A percentile compares a stretch with the other conserved stretches of the same genome.
Evolutionary conservation across 2,797 vertebrate genomes (phyloP).

Genomic region (Danionella dracula): DNA sequence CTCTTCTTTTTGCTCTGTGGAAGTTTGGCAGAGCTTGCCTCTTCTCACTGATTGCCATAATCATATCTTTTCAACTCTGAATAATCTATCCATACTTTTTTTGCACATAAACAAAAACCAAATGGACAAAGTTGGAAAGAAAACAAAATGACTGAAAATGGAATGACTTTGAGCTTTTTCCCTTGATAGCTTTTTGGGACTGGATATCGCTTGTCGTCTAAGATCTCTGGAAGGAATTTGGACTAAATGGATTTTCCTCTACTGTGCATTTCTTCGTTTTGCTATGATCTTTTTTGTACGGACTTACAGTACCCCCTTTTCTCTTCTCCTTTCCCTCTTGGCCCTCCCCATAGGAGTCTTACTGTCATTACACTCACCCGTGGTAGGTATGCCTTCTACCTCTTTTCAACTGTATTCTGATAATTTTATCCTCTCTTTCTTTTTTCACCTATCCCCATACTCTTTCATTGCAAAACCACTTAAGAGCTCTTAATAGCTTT

Average conservation of each 20-base stretch:
- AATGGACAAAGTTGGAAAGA: slow-evolving; percentile 23
- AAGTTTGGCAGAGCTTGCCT: slow-evolving; percentile 51
- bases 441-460: background rate
- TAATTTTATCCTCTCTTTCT: background rate
- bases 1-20: slow-evolving; percentile 47
- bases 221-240: slow-evolving; percentile 26
- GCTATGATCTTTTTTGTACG: slow-evolving; percentile 36
- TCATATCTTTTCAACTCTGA: slow-evolving; percentile 39
- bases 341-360: slow-evolving; percentile 43
- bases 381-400: slow-evolving; percentile 49
- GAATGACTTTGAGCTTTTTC: slow-evolving; percentile 16
- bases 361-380: slow-evolving; percentile 59
- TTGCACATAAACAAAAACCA: slow-evolving; percentile 38
- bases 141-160: slow-evolving; percentile 7
- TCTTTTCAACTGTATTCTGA: background rate
- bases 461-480: slow-evolving; percentile 1
- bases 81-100: slow-evolving; percentile 29
- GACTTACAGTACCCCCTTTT: slow-evolving; percentile 5
- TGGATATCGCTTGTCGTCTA: slow-evolving; percentile 11
- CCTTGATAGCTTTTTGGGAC: slow-evolving; percentile 42
- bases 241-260: slow-evolving; percentile 43
- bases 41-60: slow-evolving; percentile 53
- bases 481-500: slow-evolving; percentile 4
- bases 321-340: slow-evolving; percentile 56
- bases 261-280: slow-evolving; percentile 34